Conservation (phyloP, 2,113 vertebrate genomes). For the Phalacrocorax carbo region DNA sequence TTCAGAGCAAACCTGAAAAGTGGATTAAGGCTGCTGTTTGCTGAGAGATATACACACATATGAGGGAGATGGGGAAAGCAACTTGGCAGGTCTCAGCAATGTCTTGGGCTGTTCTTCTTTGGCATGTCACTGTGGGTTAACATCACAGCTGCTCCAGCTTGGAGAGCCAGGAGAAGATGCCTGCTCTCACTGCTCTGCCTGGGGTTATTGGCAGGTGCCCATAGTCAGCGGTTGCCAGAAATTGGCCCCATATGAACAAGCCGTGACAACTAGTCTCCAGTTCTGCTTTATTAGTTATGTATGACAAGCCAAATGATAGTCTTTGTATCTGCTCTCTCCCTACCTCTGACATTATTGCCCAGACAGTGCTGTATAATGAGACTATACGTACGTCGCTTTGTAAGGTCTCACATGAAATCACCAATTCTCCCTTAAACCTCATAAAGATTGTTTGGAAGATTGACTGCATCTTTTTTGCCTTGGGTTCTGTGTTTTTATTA, state of each 20-base stretch:
- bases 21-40: neutral
- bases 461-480: conserved; percentile 44
- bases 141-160: neutral
- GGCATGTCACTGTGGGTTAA: neutral
- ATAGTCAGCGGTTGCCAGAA: neutral
- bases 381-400: neutral
- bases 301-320: conserved; percentile 4
- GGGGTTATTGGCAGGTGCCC: neutral
- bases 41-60: neutral
- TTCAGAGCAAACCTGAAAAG: neutral
- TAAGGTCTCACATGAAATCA: neutral
- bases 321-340: neutral
- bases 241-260: neutral
- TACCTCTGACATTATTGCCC: neutral
- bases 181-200: neutral
- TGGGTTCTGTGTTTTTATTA: conserved; percentile 60
- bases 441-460: conserved; percentile 16
- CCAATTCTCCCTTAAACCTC: neutral
- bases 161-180: neutral
- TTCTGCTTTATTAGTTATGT: conserved; percentile 8
- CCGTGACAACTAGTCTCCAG: neutral
- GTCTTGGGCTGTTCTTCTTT: neutral
- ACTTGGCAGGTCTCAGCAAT: neutral
- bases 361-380: conserved; percentile 27
- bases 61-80: neutral